Evolutionary conservation across 2,797 vertebrate species (phyloP), one percentile per base, ranked within the genome.

Genomic region (Eupleurogrammus muticus): DNA sequence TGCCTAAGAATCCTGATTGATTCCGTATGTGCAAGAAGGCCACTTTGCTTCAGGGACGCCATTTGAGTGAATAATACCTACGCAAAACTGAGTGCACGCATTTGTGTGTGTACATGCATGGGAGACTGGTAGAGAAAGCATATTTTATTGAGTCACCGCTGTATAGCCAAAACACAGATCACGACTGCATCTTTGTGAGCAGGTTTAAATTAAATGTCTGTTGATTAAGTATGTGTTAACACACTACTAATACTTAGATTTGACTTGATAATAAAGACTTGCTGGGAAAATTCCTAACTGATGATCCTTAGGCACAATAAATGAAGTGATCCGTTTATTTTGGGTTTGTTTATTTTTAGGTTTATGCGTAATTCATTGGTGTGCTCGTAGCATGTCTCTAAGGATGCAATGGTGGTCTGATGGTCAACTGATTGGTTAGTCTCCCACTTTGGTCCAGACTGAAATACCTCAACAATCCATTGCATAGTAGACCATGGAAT

Each of bases 11-110:
- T 79, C 61, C 70, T 90, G 89, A 93, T 90, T 90, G 87, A 78
- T 84, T 92, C 90, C 89, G 81, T 87, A 88, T 93, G 92, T 79
- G 86, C 74, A 72, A 63, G 77, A 53, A 85, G 84, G 83, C 87
- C 77, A 90, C 85, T 90, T 87, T 76, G 70, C 81, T 75, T 68
- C 49, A 52, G 80, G 85, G 76, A 87, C 51, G 53, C 70, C 59
- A 80, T 82, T 83, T 73, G 68, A 47, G 57, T 55, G 66, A 56
- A 60, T 67, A 78, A 81, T 53, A 61, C 72, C 73, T 63, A 70
- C 74, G 56, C 72, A 74, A 56, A 51, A 55, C 38, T 35, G 62
- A 51, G 61, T 23, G 50, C 53, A 49, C 66, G 57, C 47, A 36
- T 59, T 32, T 70, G 53, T 76, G 55, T 60, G 56, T 6, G 16